Percentiles rank a stretch among this genome's conserved stretches.
Evolutionary conservation across 1,140 invertebrate genomes (phyloP).

Genomic region (Oncopeltus fasciatus): DNA sequence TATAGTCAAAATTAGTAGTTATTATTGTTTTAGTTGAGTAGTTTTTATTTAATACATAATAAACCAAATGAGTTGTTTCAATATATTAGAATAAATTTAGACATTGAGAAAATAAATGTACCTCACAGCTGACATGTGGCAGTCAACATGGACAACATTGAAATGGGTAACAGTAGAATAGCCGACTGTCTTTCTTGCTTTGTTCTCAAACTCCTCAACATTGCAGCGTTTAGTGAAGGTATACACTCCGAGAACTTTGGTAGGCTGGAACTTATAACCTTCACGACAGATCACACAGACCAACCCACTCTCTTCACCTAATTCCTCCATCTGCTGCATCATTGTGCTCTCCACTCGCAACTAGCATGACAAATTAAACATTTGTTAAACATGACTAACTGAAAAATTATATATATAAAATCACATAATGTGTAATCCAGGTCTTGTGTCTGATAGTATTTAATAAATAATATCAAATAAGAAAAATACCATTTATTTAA

Average conservation of each 20-base stretch:
- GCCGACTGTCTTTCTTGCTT: slow-evolving; percentile 64
- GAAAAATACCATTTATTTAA: too few relatives aligned
- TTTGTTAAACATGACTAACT: too few relatives aligned
- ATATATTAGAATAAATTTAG: slow-evolving; percentile 9
- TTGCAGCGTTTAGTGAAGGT: slow-evolving; percentile 92
- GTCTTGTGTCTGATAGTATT: too few relatives aligned
- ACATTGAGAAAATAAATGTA: slow-evolving; percentile 8
- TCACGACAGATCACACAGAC: slow-evolving; percentile 96
- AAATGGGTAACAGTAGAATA: slow-evolving; percentile 96
- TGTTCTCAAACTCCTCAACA: slow-evolving; percentile 85
- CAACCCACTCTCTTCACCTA: slow-evolving; percentile 88
- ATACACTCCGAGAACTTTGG: slow-evolving; percentile 85
- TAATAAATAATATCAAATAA: too few relatives aligned
- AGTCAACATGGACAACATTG: slow-evolving; percentile 95
- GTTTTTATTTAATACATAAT: too few relatives aligned
- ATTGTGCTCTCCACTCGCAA: slow-evolving; percentile 80
- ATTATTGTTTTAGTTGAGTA: too few relatives aligned
- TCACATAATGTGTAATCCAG: too few relatives aligned
- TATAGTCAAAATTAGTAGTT: too few relatives aligned
- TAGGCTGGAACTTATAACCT: slow-evolving; percentile 88
- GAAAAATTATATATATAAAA: too few relatives aligned
- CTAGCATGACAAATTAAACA: too few relatives aligned
- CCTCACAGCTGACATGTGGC: slow-evolving; percentile 87
- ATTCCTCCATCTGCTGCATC: slow-evolving; percentile 83
- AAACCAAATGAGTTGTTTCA: too few relatives aligned